Percentiles rank a stretch among this genome's conserved stretches.
Conservation (phyloP, 2,113 vertebrate genomes). For the Calyptommatus sinebrachiatus region DNA sequence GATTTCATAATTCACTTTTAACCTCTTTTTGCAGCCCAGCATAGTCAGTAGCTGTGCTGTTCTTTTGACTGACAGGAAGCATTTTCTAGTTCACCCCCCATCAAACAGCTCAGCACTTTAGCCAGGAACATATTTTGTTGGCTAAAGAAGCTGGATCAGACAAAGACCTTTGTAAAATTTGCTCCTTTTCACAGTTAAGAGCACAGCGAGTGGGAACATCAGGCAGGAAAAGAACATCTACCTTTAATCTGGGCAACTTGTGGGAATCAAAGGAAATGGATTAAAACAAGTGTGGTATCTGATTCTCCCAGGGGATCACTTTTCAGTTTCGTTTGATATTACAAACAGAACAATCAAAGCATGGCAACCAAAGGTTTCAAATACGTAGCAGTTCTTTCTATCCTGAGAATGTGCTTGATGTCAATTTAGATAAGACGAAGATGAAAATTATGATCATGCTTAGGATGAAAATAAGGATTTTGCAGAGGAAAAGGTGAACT, state of each 20-base stretch:
- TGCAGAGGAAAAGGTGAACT: too few species aligned
- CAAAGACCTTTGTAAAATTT: slow-evolving; percentile 68
- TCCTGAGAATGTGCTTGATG: slow-evolving; percentile 59
- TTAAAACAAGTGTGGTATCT: slow-evolving; percentile 69
- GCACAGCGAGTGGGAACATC: slow-evolving; percentile 40
- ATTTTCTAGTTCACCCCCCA: slow-evolving; percentile 51
- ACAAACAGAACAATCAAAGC: slow-evolving; percentile 74
- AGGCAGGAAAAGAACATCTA: slow-evolving; percentile 49
- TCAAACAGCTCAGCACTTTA: slow-evolving; percentile 41
- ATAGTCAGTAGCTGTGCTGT: slow-evolving; percentile 33
- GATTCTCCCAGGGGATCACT: slow-evolving; percentile 64
- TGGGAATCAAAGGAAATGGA: slow-evolving; percentile 69
- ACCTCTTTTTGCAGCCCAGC: slow-evolving; percentile 1
- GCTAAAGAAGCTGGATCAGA: slow-evolving; percentile 55
- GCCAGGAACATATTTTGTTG: slow-evolving; percentile 5
- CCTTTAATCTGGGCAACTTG: slow-evolving; percentile 67
- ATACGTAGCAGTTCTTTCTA: slow-evolving; percentile 45
- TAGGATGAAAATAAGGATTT: too few species aligned
- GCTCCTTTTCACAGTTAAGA: slow-evolving; percentile 55
- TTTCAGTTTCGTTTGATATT: slow-evolving; percentile 66
- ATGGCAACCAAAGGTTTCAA: slow-evolving; percentile 54
- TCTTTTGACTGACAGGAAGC: slow-evolving; percentile 45
- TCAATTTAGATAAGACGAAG: slow-evolving; percentile 51
- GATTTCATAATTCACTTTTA: slow-evolving; percentile 14
- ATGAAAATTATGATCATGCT: too few species aligned